A percentile compares a stretch with the other conserved stretches of the same genome.
Evolutionary conservation across 2,888 invertebrate genomes (phyloP).

Genomic region (Liopterus haemorrhoidalis): DNA sequence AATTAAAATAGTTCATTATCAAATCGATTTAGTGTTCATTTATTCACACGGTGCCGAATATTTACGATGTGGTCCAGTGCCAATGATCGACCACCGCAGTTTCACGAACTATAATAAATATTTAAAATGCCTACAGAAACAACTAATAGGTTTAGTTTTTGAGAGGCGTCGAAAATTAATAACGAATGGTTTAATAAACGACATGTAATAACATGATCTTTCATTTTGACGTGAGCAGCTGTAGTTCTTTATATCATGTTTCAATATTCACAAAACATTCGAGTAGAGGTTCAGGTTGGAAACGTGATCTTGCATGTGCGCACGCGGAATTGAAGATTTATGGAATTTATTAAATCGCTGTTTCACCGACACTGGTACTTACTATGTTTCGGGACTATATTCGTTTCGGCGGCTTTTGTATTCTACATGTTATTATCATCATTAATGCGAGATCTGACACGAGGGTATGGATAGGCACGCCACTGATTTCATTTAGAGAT

Average conservation of each 20-base stretch:
- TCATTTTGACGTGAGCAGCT: conserved; percentile 21
- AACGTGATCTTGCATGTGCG: conserved; percentile 3
- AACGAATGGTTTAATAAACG: conserved; percentile 36
- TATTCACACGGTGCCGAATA: too few relatives aligned
- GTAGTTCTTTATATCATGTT: conserved; percentile 24
- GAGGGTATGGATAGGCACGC: neutral
- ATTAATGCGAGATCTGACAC: neutral
- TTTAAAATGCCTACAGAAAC: conserved; percentile 31
- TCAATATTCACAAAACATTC: conserved; percentile 24
- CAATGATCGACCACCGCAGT: neutral
- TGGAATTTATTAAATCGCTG: conserved; percentile 11
- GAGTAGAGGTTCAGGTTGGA: neutral
- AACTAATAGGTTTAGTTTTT: conserved; percentile 31
- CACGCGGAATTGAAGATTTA: conserved; percentile 10
- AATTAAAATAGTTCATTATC: too few relatives aligned
- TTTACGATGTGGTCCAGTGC: too few relatives aligned
- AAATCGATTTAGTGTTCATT: too few relatives aligned
- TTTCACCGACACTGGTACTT: neutral
- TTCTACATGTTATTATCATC: neutral
- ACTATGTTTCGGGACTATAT: neutral
- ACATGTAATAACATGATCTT: conserved; percentile 34
- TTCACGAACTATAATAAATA: conserved; percentile 20
- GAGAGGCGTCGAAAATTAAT: conserved; percentile 36
- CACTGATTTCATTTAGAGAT: neutral
- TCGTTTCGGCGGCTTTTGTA: neutral